Conservation (phyloP, 53 echinoderm and acorn worm species). For the Henricia sp. region DNA sequence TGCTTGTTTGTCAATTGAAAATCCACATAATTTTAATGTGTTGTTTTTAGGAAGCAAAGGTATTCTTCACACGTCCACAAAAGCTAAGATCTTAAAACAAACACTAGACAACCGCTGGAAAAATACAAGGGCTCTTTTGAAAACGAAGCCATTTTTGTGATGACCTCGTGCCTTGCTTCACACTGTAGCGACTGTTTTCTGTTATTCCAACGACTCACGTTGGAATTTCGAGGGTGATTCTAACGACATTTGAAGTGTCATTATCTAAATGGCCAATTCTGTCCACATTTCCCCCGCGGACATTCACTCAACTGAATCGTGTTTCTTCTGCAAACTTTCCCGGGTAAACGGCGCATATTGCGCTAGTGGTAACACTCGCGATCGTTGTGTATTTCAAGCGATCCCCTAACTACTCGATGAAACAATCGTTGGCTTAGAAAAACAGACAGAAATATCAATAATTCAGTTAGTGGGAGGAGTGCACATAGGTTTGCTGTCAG, state of each 20-base stretch:
- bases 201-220: conserved; percentile 1
- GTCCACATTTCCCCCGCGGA: background rate
- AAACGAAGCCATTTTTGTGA: too few species aligned
- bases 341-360: too few species aligned
- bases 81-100: too few species aligned
- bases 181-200: background rate
- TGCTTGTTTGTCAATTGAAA: too few species aligned
- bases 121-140: too few species aligned
- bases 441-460: conserved; percentile 12
- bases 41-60: too few species aligned
- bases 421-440: conserved; percentile 13
- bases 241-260: background rate
- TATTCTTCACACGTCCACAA: too few species aligned
- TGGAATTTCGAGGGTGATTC: background rate
- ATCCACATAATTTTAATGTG: too few species aligned
- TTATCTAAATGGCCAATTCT: conserved; percentile 13
- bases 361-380: background rate
- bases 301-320: background rate
- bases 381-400: background rate
- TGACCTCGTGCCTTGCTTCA: too few species aligned
- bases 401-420: background rate
- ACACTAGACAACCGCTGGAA: too few species aligned
- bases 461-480: background rate
- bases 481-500: background rate
- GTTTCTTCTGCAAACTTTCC: background rate